phyloP scores from a whole-genome alignment of 2,888 invertebrate species.

The Zaprionus obscuricornis region DNA sequence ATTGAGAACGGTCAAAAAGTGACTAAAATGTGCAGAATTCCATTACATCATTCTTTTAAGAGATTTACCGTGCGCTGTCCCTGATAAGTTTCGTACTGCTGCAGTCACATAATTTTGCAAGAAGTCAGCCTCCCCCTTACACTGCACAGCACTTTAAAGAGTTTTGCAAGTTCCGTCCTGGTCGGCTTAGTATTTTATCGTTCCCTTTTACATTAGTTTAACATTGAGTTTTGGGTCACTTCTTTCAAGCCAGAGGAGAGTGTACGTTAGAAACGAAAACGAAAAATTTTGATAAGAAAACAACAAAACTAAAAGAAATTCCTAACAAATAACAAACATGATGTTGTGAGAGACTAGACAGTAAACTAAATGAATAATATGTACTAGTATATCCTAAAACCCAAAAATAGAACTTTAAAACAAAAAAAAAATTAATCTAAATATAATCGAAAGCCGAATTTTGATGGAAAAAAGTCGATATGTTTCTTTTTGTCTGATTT shows the following conservation, averaged over 20 bases:
- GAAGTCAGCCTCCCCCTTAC: slow-evolving; percentile 25
- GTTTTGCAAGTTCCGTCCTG: background rate
- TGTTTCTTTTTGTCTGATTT: too few species aligned
- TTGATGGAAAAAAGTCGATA: too few species aligned
- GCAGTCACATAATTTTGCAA: slow-evolving; percentile 68
- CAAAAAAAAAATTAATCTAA: too few species aligned
- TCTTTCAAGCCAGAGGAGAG: slow-evolving; percentile 62
- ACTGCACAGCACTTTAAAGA: slow-evolving; percentile 40
- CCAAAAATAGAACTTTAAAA: background rate
- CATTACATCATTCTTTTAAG: too few species aligned
- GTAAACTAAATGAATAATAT: slow-evolving; percentile 47
- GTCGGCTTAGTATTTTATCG: background rate
- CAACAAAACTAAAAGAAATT: slow-evolving; percentile 57
- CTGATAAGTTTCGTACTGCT: slow-evolving; percentile 27
- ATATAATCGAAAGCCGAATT: too few species aligned
- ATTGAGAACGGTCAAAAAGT: too few species aligned
- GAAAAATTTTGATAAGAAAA: slow-evolving; percentile 59
- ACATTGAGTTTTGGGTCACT: slow-evolving; percentile 66
- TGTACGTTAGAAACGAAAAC: slow-evolving; percentile 56
- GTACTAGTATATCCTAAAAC: too few species aligned
- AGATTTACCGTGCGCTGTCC: slow-evolving; percentile 60
- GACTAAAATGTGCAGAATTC: too few species aligned
- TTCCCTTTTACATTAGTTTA: too few species aligned
- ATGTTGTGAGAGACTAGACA: slow-evolving; percentile 53
- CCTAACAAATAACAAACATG: slow-evolving; percentile 67